Percentiles rank a stretch among this genome's conserved stretches.
phyloP scores from a whole-genome alignment of 1,140 invertebrate species.

The Cydia strobilella region DNA sequence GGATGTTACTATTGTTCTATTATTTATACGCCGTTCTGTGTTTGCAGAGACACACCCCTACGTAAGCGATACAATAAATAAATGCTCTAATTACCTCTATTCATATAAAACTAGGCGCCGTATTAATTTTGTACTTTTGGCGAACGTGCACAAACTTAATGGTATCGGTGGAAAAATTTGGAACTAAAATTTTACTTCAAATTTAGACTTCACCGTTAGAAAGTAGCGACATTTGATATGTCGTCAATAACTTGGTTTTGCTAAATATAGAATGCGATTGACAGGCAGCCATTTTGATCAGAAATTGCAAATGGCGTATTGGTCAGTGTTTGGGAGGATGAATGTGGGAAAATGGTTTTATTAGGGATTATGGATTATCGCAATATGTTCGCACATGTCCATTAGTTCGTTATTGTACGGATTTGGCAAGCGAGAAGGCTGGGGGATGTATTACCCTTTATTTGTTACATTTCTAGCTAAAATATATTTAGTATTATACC shows the following conservation, averaged over 20 bases:
- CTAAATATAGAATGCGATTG: constrained; percentile 17
- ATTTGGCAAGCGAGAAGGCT: not conserved
- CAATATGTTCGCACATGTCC: constrained; percentile 9
- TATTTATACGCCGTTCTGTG: not conserved
- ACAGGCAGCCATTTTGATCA: constrained; percentile 15
- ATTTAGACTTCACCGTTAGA: not conserved
- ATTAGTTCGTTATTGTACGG: not conserved
- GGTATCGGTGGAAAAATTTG: not conserved
- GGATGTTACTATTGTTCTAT: not conserved
- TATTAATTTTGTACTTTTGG: constrained; percentile 19
- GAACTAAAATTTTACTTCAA: not conserved
- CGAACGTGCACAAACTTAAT: constrained; percentile 3
- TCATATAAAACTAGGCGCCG: constrained; percentile 26
- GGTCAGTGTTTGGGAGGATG: not conserved
- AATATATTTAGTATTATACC: not conserved
- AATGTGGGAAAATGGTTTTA: constrained; percentile 12
- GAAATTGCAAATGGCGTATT: constrained; percentile 23
- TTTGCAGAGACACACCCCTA: not conserved
- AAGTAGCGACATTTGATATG: constrained; percentile 15
- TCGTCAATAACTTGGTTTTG: not conserved
- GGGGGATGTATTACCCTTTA: not conserved
- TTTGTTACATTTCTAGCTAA: not conserved
- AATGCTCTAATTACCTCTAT: constrained; percentile 31
- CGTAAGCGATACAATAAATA: constrained; percentile 32
- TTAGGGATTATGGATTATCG: constrained; percentile 14